Base-by-base conservation (phyloP, 2,888 invertebrate genomes). In the Cenopis cana region DNA sequence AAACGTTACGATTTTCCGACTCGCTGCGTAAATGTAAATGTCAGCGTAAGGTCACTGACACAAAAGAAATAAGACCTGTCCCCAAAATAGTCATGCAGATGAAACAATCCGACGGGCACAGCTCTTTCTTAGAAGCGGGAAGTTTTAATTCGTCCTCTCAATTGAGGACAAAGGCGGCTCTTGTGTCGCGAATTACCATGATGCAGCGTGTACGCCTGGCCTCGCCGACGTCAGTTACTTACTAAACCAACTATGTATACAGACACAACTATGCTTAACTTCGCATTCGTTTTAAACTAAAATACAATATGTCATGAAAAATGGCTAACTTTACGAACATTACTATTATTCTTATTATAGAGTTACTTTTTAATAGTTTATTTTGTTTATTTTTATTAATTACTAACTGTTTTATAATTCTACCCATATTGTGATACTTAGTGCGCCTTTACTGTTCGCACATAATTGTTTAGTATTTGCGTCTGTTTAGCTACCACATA, bases 121-220 rank as follows among this genome's bases (percentile, higher is more conserved):
- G 38, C 62, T 55, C 61, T 73, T 77, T 79, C 78, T 77, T 72
- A 76, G 78, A 79, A 81, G 76, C 74, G 79, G 81, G 80, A 81
- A 80, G 81, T 74, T 76, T 76, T 79, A 78, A 83, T 83, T 82
- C 78, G 75, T 73, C 77, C 74, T 74, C 76, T 74, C 76, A 81
- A 79, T 79, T 79, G 75, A 73, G 76, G 79, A 78, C 78, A 79
- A 79, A 81, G 80, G 59, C 77, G 75, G 75, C 71, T 76, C 69
- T 70, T 75, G 68, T 65, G 57, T 57, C 57, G 75, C 67, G 74
- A 73, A 76, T 79, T 76, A 74, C 65, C 74, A 73, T 76, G 76
- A 76, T 76, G 72, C 60, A 76, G 72, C 74, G 38, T 38, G 10
- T 33, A 65, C 18, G 54, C 41, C 52, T 17, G 29, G n/a, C n/a